These are phyloP conservation scores for Synchiropus splendidus DNA, from an alignment of 2,113 vertebrate species.

Conservation along the genomic window DNA sequence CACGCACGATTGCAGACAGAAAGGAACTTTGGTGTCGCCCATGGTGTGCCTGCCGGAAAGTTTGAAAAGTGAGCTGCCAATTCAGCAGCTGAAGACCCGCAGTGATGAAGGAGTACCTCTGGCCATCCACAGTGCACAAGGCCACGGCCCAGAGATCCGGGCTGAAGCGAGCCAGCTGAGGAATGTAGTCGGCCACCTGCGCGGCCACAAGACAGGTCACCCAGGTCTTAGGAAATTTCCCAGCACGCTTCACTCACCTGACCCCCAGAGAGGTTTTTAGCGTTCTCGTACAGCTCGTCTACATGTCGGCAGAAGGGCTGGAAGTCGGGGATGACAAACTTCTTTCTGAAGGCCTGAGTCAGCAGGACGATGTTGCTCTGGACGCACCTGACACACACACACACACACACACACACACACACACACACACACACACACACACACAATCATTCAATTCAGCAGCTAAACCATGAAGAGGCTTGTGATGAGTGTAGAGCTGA, in stretches of 20 bases:
- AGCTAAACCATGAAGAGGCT: too few species aligned
- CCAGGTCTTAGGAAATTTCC: neutral
- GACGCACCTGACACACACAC: constrained; percentile 76
- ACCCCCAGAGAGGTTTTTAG: constrained; percentile 86
- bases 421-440: too few species aligned
- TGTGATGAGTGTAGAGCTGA: too few species aligned
- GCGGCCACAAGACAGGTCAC: neutral
- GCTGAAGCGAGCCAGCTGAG: constrained; percentile 95
- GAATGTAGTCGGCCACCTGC: constrained; percentile 98
- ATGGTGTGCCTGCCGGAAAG: constrained; percentile 77
- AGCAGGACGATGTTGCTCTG: constrained; percentile 98
- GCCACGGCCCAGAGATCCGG: constrained; percentile 94
- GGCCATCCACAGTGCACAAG: constrained; percentile 94
- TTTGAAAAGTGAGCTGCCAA: neutral
- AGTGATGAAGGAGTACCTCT: constrained; percentile 71
- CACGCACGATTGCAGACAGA: constrained; percentile 96
- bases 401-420: neutral
- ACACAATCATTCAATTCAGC: too few species aligned
- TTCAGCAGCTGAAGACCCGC: neutral
- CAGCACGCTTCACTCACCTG: constrained; percentile 66
- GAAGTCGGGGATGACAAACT: constrained; percentile 98
- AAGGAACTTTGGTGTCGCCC: constrained; percentile 96
- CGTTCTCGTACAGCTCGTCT: constrained; percentile 83
- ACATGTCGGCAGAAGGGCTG: constrained; percentile 91
- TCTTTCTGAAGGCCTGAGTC: constrained; percentile 96